These are phyloP conservation scores for Tetramorium bicarinatum DNA, from an alignment of 2,888 invertebrate genomes.

Conservation along the genomic window DNA sequence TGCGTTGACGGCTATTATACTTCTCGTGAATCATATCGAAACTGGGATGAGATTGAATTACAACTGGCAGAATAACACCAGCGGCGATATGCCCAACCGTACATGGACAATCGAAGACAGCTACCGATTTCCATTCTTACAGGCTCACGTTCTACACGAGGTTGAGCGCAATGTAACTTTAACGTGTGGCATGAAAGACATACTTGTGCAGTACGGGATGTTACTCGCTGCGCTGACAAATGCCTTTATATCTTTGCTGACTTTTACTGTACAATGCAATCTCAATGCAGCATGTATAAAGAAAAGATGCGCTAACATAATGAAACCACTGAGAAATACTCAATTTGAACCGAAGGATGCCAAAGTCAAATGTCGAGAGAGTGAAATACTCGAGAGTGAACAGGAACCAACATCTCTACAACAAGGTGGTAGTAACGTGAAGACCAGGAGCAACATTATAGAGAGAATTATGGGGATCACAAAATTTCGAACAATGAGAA, in stretches of 20 bases:
- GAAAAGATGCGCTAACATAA: conserved; percentile 58
- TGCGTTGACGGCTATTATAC: conserved; percentile 62
- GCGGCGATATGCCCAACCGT: conserved; percentile 20
- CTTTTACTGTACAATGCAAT: conserved; percentile 77
- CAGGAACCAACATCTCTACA: neutral
- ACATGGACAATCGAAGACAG: conserved; percentile 27
- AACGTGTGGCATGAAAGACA: conserved; percentile 72
- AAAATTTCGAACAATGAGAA: neutral
- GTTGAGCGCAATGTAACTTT: conserved; percentile 28
- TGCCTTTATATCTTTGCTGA: conserved; percentile 82
- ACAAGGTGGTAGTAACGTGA: neutral
- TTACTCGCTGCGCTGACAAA: conserved; percentile 82
- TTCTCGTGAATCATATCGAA: conserved; percentile 60
- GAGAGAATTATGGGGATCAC: neutral
- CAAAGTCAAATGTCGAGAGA: neutral
- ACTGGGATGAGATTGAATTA: conserved; percentile 26
- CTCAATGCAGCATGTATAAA: conserved; percentile 65
- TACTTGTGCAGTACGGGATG: conserved; percentile 80
- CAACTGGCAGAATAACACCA: conserved; percentile 27
- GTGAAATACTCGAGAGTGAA: neutral
- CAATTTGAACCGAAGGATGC: neutral
- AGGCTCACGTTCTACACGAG: conserved; percentile 38
- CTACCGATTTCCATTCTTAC: neutral
- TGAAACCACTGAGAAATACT: conserved; percentile 11
- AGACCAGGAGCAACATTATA: neutral